These are phyloP conservation scores for Batillaria attramentaria DNA, from an alignment of 1,140 invertebrate genomes.

Conservation along the genomic window DNA sequence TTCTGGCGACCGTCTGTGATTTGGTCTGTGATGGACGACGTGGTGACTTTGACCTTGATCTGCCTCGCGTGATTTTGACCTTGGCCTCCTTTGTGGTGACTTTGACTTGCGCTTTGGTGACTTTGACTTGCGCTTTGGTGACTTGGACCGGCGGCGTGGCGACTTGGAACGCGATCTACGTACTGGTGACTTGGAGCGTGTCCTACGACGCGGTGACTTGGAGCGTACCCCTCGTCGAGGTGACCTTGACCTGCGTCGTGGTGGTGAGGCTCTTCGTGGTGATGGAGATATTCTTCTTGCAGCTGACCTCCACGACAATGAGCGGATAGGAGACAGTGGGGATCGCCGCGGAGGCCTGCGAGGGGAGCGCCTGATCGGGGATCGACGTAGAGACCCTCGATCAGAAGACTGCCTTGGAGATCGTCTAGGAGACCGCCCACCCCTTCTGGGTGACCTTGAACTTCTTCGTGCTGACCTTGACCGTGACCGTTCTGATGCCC, in stretches of 20 bases:
- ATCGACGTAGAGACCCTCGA: conserved; percentile 26
- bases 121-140: conserved; percentile 25
- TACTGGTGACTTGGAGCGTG: conserved; percentile 10
- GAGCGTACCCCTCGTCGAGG: neutral
- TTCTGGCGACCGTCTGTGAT: conserved; percentile 1
- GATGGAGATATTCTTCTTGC: neutral
- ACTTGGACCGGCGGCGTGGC: conserved; percentile 4
- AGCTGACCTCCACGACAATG: conserved; percentile 21
- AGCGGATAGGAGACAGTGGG: conserved; percentile 29
- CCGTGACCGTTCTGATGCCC: conserved; percentile 5
- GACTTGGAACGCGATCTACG: conserved; percentile 16
- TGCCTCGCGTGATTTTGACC: conserved; percentile 18
- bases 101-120: conserved; percentile 17
- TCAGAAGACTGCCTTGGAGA: conserved; percentile 31
- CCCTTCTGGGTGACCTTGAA: conserved; percentile 42
- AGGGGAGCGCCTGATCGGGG: conserved; percentile 24
- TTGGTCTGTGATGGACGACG: neutral
- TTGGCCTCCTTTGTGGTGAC: conserved; percentile 1
- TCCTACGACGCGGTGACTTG: conserved; percentile 11
- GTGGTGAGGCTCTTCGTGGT: neutral
- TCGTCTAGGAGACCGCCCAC: conserved; percentile 36
- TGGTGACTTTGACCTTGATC: conserved; percentile 25
- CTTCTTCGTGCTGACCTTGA: conserved; percentile 28
- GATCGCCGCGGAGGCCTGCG: conserved; percentile 33
- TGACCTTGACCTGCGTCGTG: conserved; percentile 16